Percentiles rank a stretch among this genome's conserved stretches.
Conservation (phyloP, 2,113 vertebrate species). For the Triplophysa siluroides region DNA sequence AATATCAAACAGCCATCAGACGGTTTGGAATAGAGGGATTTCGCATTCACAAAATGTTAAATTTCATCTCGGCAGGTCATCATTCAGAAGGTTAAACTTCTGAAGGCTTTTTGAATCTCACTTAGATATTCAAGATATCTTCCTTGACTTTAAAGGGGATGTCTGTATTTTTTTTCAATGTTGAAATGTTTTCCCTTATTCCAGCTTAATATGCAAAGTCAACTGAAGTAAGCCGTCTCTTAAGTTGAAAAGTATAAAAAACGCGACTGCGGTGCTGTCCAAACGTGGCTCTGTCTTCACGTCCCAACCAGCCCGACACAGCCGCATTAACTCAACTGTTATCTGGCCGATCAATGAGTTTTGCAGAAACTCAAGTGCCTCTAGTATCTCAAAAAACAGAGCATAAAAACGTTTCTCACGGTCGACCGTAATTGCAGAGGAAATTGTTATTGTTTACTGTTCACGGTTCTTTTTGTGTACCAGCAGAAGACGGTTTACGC, state of each 20-base stretch:
- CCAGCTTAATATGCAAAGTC: too few relatives aligned
- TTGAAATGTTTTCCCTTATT: too few relatives aligned
- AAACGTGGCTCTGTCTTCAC: too few relatives aligned
- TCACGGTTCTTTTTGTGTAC: slow-evolving; percentile 21
- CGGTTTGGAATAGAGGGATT: slow-evolving; percentile 40
- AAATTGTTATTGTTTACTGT: slow-evolving; percentile 5
- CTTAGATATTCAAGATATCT: slow-evolving; percentile 20
- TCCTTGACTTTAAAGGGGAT: slow-evolving; percentile 9
- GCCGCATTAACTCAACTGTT: too few relatives aligned
- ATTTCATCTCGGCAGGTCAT: slow-evolving; percentile 23
- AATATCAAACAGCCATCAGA: slow-evolving; percentile 40
- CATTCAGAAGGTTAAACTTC: slow-evolving; percentile 23
- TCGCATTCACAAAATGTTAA: slow-evolving; percentile 25
- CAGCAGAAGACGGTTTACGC: background rate
- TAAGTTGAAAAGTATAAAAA: too few relatives aligned
- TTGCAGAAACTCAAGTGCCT: too few relatives aligned
- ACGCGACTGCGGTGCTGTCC: too few relatives aligned
- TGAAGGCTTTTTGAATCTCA: slow-evolving; percentile 13
- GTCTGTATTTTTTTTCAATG: too few relatives aligned
- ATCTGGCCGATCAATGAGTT: too few relatives aligned
- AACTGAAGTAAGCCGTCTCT: too few relatives aligned
- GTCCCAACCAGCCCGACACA: too few relatives aligned
- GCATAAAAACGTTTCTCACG: background rate
- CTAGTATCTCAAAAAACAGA: too few relatives aligned
- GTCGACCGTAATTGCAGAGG: slow-evolving; percentile 17